Evolutionary conservation across 2,113 vertebrate genomes (phyloP).

Genomic region (Puma concolor): DNA sequence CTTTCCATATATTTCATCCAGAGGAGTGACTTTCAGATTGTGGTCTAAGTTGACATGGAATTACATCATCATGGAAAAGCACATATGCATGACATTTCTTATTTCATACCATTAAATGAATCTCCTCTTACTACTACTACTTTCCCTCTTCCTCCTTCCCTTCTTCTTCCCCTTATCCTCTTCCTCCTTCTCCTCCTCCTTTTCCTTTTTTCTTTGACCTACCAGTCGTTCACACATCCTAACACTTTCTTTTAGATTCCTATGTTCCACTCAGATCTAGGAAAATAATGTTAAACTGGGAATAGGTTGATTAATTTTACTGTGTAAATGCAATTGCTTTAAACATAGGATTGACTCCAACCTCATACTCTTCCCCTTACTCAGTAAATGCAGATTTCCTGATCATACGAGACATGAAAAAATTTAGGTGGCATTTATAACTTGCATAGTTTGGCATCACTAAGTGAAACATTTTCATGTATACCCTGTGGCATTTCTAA

Average conservation of each 20-base stretch:
- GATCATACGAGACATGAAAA: background rate
- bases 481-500: background rate
- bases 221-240: background rate
- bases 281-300: background rate
- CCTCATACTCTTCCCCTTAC: background rate
- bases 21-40: background rate
- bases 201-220: background rate
- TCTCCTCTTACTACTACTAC: background rate
- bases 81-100: background rate
- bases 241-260: background rate
- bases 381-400: slow-evolving; percentile 23
- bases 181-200: background rate
- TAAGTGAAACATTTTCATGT: background rate
- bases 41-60: background rate
- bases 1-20: background rate
- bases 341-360: background rate
- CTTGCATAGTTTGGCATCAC: background rate
- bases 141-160: too few species aligned
- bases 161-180: background rate
- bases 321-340: background rate
- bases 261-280: background rate
- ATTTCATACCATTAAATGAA: background rate
- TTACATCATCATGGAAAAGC: background rate
- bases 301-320: background rate
- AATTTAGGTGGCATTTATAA: background rate